Base-by-base conservation (phyloP, 2,888 invertebrate genomes). In the Suillia variegata region DNA sequence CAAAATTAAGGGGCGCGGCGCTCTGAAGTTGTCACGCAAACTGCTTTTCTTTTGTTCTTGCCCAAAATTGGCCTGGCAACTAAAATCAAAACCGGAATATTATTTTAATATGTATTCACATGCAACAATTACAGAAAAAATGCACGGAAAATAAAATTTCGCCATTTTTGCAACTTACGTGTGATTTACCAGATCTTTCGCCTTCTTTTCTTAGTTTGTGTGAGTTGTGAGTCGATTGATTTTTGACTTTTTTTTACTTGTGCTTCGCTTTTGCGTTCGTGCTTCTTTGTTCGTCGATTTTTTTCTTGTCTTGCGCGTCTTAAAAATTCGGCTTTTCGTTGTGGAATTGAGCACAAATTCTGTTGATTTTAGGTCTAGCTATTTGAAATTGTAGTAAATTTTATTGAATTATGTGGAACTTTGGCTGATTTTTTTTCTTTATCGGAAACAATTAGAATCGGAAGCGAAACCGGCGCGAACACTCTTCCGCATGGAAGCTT, bases 401-500 rank as follows among this genome's bases (percentile, higher is more conserved):
- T 59, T 56, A 62, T 56, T 42, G 42, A 21, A 18, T 54, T 33
- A 13, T n/a, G 2, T 15, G 26, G 31, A n/a, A 42, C 42, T 55
- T 49, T 59, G 2, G 47, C 47, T 48, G 18, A 45, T 4, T 38
- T 55, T 42, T 55, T 57, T 61, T 59, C 17, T 56, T 57, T 49
- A 38, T 33, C 34, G 18, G 54, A 58, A 20, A 60, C 54, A 55
- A 58, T 58, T 59, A 59, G 22, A 57, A 60, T 15, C 51, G 54
- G 53, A 63, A 52, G n/a, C 50, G 48, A 63, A 61, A 67, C 74
- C 74, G 73, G 74, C 70, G 67, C 69, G 62, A 71, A 63, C 56
- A 52, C 66, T 66, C 66, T 68, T 70, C 70, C 73, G 69, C 75
- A 74, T 73, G 73, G 71, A 72, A 70, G 68, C 67, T 66, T 67